Percentiles rank a stretch among this genome's conserved stretches.
These are phyloP conservation scores for Hemicrepidius hirtus DNA, from an alignment of 2,888 invertebrate genomes.

Conservation along the genomic window DNA sequence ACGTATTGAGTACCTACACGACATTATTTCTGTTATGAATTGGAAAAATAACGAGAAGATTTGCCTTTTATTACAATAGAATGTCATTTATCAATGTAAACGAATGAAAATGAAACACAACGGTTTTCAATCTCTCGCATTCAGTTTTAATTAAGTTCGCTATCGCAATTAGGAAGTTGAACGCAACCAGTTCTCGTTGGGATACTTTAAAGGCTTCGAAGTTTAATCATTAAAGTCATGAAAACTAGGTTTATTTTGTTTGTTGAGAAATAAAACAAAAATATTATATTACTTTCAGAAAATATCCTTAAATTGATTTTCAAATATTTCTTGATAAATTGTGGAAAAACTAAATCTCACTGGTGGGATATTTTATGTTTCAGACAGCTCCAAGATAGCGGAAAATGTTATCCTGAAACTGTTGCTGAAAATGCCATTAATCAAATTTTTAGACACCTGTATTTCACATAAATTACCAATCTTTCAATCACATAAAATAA, in stretches of 20 bases:
- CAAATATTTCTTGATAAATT: background rate
- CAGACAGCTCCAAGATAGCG: slow-evolving; percentile 13
- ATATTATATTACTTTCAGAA: no score
- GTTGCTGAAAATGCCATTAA: slow-evolving; percentile 5
- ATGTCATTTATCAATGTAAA: slow-evolving; percentile 13
- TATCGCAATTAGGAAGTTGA: slow-evolving; percentile 10
- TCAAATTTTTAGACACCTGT: background rate
- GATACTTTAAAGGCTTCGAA: background rate
- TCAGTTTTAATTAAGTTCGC: slow-evolving; percentile 13
- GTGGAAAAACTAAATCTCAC: background rate
- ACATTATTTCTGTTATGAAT: no score
- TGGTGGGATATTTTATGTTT: background rate
- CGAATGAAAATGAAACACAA: background rate
- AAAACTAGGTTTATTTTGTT: background rate
- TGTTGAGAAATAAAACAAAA: no score
- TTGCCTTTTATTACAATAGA: background rate
- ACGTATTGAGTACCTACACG: no score
- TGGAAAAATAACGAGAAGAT: no score
- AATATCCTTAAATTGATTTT: no score
- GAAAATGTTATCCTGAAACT: slow-evolving; percentile 15
- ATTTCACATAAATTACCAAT: no score
- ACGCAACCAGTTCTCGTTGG: background rate
- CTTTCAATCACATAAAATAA: no score
- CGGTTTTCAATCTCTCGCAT: slow-evolving; percentile 1
- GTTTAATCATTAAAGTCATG: background rate